Base-by-base conservation (phyloP, 2,797 vertebrate genomes). In the Anguilla megastoma region DNA sequence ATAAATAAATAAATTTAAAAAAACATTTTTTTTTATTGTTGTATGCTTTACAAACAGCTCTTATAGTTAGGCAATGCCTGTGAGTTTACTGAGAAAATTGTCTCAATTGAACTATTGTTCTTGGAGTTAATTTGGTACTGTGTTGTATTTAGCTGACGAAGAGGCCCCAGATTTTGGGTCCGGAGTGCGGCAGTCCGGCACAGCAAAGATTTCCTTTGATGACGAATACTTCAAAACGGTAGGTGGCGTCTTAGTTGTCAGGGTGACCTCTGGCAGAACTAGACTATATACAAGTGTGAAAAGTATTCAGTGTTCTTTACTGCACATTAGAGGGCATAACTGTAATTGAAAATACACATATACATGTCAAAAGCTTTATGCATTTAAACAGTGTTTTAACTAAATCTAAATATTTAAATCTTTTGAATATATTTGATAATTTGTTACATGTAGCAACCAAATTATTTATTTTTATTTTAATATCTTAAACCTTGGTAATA, bases 81-180 rank as follows among this genome's bases (percentile, higher is more conserved):
- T 48, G 41, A 50, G 45, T 82, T 82, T 82, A 6, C 33, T 1
- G 0, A 76, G 33, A 76, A 41, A 41, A 36, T 30, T 0, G 10
- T 74, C 30, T 74, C 10, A 74, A 33, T 30, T 74, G 27, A 74
- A 30, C 30, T 14, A 2, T 33, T 82, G 3, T 82, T 82, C 21
- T 50, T 50, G 5, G 45, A 48, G 41, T 82, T 48, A 50, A 50
- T n/a, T 82, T 82, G 16, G 45, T 9, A 24, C 79, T 48, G 50
- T 50, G 24, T 48, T 50, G 45, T 14, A 10, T 94, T 88, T 91
- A 99, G 99, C 96, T 91, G 99, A 99, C 48, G 99, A 99, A 92
- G 99, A 99, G 92, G 99, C 99, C 84, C 99, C 99, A 87, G 99
- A 99, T 96, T 99, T 99, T 87, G 99, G 99, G 50, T 99, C 98